Evolutionary conservation across 2,888 invertebrate species (phyloP).

Genomic region (Tachina grossa): DNA sequence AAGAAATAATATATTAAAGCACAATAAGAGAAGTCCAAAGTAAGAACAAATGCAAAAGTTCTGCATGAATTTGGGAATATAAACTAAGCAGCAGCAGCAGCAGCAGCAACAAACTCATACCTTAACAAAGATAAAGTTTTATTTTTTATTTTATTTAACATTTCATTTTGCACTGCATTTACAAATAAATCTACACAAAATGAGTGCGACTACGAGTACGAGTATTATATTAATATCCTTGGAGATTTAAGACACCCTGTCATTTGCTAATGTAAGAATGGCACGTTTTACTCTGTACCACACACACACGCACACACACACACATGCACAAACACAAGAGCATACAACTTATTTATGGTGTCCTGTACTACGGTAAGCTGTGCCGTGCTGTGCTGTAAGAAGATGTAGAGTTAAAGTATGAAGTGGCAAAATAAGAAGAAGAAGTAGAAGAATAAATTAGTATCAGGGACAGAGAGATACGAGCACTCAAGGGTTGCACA

Average conservation of each 20-base stretch:
- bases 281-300: slow-evolving; percentile 33
- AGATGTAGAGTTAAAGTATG: slow-evolving; percentile 50
- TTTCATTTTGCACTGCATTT: slow-evolving; percentile 27
- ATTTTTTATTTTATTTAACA: slow-evolving; percentile 29
- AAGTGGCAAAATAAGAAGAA: slow-evolving; percentile 30
- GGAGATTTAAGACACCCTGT: slow-evolving; percentile 71
- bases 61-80: slow-evolving; percentile 58
- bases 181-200: not conserved
- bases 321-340: not conserved
- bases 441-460: slow-evolving; percentile 60
- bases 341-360: slow-evolving; percentile 13
- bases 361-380: not conserved
- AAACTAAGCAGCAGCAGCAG: slow-evolving; percentile 39
- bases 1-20: slow-evolving; percentile 7
- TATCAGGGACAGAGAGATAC: slow-evolving; percentile 31
- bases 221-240: slow-evolving; percentile 69
- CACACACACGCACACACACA: slow-evolving; percentile 28
- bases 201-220: not conserved
- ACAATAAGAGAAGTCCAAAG: slow-evolving; percentile 25
- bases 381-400: slow-evolving; percentile 37
- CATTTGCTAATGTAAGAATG: slow-evolving; percentile 68
- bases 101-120: slow-evolving; percentile 15
- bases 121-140: slow-evolving; percentile 50
- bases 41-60: slow-evolving; percentile 49
- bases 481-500: slow-evolving; percentile 51